Percentiles rank a stretch among this genome's conserved stretches.
phyloP scores from a whole-genome alignment of 2,797 vertebrate species.

The Pteropus rufus region DNA sequence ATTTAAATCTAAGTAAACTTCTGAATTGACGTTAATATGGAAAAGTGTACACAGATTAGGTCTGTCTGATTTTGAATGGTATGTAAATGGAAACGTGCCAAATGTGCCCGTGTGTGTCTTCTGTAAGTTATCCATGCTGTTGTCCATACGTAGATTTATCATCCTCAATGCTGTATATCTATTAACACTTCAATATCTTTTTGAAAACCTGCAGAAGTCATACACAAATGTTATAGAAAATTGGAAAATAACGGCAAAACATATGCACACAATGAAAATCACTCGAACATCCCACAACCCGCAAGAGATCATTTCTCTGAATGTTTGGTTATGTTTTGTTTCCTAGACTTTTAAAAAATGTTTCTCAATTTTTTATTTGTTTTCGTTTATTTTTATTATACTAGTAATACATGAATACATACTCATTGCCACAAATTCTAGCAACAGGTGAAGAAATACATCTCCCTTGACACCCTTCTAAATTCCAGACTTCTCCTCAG shows the following conservation, averaged over 20 bases:
- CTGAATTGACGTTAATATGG: not conserved
- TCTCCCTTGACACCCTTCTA: not conserved
- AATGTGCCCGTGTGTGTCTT: not conserved
- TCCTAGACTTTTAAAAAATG: not conserved
- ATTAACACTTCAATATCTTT: not conserved
- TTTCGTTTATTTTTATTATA: not conserved
- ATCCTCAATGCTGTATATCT: fast-evolving
- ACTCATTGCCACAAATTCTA: not conserved
- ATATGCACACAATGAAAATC: not conserved
- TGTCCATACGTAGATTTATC: fast-evolving
- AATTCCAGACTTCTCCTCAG: not conserved
- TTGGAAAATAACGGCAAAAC: not conserved
- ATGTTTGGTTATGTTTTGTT: not conserved
- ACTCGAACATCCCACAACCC: fast-evolving
- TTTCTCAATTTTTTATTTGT: not conserved
- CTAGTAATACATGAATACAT: not conserved
- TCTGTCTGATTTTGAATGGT: not conserved
- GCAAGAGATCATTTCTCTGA: not conserved
- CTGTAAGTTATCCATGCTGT: not conserved
- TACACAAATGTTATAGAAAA: not conserved
- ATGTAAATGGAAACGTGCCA: fast-evolving
- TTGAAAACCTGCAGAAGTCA: not conserved
- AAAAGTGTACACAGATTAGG: too few species aligned
- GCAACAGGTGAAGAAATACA: not conserved
- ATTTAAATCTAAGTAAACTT: not conserved